A percentile compares a stretch with the other conserved stretches of the same genome.
Conservation (phyloP, 2,113 vertebrate genomes). For the Polypterus bichir region DNA sequence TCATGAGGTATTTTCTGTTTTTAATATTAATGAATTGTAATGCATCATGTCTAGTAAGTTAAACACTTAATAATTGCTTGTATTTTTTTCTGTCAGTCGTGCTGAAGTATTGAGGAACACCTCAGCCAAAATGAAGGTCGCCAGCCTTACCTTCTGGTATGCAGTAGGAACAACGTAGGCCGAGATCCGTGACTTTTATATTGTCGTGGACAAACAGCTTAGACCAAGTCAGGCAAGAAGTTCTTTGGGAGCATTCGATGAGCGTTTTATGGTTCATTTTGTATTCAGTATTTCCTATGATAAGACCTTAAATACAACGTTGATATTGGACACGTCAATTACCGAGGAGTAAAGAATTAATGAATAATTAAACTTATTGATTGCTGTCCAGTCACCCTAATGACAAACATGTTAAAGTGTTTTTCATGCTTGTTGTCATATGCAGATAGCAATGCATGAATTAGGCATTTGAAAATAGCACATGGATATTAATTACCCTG, state of each 20-base stretch:
- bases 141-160: slow-evolving; percentile 20
- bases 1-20: too few relatives aligned
- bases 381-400: not conserved
- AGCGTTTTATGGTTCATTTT: slow-evolving; percentile 19
- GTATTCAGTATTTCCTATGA: slow-evolving; percentile 17
- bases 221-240: slow-evolving; percentile 18
- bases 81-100: too few relatives aligned
- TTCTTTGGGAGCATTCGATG: slow-evolving; percentile 19
- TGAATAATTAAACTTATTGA: too few relatives aligned
- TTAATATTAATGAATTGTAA: too few relatives aligned
- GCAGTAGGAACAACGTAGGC: slow-evolving; percentile 6
- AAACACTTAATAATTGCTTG: too few relatives aligned
- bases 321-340: slow-evolving; percentile 15
- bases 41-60: too few relatives aligned
- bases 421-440: slow-evolving; percentile 17
- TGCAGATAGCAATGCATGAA: too few relatives aligned
- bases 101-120: slow-evolving; percentile 17
- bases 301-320: not conserved
- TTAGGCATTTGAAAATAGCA: too few relatives aligned
- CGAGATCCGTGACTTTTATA: slow-evolving; percentile 14
- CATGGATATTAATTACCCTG: not conserved
- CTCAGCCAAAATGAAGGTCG: slow-evolving; percentile 6
- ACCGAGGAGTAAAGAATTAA: slow-evolving; percentile 16
- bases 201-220: slow-evolving; percentile 13
- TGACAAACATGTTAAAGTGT: slow-evolving; percentile 13